Evolutionary conservation across 2,797 vertebrate genomes (phyloP).

Genomic region (Falco berigora): DNA sequence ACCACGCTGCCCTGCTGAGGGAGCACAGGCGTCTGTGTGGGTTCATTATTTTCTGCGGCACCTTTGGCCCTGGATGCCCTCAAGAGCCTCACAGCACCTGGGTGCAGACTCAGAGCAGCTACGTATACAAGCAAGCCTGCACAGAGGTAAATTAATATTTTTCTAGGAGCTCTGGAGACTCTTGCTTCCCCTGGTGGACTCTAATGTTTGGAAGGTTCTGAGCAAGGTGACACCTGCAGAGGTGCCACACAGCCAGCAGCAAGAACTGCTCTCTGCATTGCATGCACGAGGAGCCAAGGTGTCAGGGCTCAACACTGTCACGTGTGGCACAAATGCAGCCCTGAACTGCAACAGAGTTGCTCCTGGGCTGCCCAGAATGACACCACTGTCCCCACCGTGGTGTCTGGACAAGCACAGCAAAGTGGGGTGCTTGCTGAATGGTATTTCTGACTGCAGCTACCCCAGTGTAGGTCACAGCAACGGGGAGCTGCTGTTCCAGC

Average conservation of each 20-base stretch:
- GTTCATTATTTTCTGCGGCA: not conserved
- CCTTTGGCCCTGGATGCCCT: not conserved
- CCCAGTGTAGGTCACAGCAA: not conserved
- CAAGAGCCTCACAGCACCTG: not conserved
- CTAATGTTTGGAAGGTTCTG: not conserved
- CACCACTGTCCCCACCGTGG: rapidly evolving
- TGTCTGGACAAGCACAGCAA: not conserved
- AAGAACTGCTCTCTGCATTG: not conserved
- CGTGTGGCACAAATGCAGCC: not conserved
- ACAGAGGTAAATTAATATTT: not conserved
- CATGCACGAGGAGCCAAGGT: rapidly evolving
- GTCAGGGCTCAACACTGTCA: not conserved
- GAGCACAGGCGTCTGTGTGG: not conserved
- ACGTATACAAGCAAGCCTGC: not conserved
- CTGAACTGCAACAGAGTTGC: not conserved
- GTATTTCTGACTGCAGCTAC: not conserved
- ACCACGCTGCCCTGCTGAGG: not conserved
- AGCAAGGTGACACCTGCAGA: not conserved
- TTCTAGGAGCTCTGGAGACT: not conserved
- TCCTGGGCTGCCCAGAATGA: not conserved
- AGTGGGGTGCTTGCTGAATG: not conserved
- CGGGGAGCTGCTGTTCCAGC: not conserved
- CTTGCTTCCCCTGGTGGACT: not conserved
- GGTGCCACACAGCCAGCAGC: not conserved
- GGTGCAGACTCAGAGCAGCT: not conserved